A percentile compares a stretch with the other conserved stretches of the same genome.
These are phyloP conservation scores for Ennomos fuscantarius DNA, from an alignment of 2,888 invertebrate genomes.

Conservation along the genomic window DNA sequence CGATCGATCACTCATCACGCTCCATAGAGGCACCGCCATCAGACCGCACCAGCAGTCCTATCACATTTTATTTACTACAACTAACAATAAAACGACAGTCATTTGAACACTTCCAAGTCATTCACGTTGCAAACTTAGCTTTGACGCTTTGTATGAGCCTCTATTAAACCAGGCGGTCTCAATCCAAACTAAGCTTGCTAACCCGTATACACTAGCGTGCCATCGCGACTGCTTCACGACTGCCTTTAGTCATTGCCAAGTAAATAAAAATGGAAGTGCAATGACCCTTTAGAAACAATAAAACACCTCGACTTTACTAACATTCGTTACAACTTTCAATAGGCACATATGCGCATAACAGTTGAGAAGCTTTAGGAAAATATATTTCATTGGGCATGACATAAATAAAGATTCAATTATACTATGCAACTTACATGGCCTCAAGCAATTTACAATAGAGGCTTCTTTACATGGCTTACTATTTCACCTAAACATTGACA, in stretches of 20 bases:
- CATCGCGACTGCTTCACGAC: conserved; percentile 37
- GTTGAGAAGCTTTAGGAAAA: conserved; percentile 76
- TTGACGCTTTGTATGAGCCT: conserved; percentile 40
- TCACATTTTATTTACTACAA: conserved; percentile 68
- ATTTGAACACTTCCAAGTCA: conserved; percentile 64
- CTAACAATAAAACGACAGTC: conserved; percentile 73
- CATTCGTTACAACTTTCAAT: conserved; percentile 66
- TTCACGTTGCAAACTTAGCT: conserved; percentile 29
- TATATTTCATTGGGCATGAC: conserved; percentile 67
- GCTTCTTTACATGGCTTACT: conserved; percentile 50
- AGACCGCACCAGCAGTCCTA: conserved; percentile 68
- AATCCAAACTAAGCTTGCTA: neutral
- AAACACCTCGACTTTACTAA: conserved; percentile 64
- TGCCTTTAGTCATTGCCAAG: conserved; percentile 55
- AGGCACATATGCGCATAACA: conserved; percentile 73
- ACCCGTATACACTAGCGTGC: conserved; percentile 32
- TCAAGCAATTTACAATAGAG: conserved; percentile 64
- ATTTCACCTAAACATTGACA: conserved; percentile 58
- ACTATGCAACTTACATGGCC: conserved; percentile 70
- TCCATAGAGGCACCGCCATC: conserved; percentile 52
- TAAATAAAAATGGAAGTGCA: conserved; percentile 66
- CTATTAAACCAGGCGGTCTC: neutral
- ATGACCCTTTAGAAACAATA: conserved; percentile 61
- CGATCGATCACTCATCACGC: conserved; percentile 33
- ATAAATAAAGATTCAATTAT: conserved; percentile 70